Evolutionary conservation across 2,113 vertebrate genomes (phyloP).

Genomic region (Pachyramphus minor): DNA sequence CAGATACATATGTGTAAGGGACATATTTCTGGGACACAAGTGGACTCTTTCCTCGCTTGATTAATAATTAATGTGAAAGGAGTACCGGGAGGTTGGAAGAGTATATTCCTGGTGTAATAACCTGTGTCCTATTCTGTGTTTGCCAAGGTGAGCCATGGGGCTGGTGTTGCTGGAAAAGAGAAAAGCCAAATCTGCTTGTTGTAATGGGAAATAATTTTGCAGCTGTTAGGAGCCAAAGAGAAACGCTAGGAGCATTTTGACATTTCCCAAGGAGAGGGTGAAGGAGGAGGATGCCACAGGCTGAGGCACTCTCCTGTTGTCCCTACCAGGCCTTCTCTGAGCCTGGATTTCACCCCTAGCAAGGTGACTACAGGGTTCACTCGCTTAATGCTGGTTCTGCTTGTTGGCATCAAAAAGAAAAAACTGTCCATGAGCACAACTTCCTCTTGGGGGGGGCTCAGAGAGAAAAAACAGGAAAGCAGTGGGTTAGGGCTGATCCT

Average conservation of each 20-base stretch:
- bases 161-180: not conserved
- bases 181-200: not conserved
- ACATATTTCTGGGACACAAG: not conserved
- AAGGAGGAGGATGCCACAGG: not conserved
- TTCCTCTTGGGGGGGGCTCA: not conserved
- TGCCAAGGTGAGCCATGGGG: not conserved
- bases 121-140: not conserved
- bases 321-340: not conserved
- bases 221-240: not conserved
- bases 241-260: not conserved
- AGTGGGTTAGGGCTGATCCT: not conserved
- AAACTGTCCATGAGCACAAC: accelerated
- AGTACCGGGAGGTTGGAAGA: not conserved
- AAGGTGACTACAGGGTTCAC: not conserved
- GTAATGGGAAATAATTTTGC: not conserved
- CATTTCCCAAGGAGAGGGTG: not conserved
- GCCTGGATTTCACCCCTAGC: not conserved
- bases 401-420: not conserved
- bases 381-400: not conserved
- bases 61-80: not conserved
- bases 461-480: accelerated
- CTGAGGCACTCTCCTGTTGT: not conserved
- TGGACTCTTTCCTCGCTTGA: not conserved
- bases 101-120: not conserved
- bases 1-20: not conserved